Percentiles rank a stretch among this genome's conserved stretches.
These are phyloP conservation scores for Regulus satrapa DNA, from an alignment of 2,113 vertebrate genomes.

Conservation along the genomic window DNA sequence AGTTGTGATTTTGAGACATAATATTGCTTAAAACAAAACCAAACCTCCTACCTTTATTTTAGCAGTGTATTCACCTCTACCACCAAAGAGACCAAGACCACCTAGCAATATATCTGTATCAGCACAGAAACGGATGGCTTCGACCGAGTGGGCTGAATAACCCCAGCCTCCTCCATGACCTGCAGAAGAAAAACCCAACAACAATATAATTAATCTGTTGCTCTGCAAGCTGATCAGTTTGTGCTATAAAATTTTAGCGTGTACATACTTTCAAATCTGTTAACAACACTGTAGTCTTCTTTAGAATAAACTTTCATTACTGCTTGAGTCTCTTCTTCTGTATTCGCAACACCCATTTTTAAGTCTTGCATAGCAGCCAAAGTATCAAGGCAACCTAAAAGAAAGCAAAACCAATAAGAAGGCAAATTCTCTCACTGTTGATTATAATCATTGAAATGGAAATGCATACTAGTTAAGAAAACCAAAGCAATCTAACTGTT, in stretches of 20 bases:
- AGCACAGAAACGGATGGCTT: slow-evolving; percentile 96
- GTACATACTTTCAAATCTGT: slow-evolving; percentile 96
- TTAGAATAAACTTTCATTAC: slow-evolving; percentile 99
- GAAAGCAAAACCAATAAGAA: not conserved
- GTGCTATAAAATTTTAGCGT: not conserved
- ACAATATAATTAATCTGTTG: not conserved
- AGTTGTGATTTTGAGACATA: not conserved
- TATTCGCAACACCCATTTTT: slow-evolving; percentile 93
- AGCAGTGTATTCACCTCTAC: slow-evolving; percentile 96
- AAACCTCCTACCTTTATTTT: slow-evolving; percentile 90
- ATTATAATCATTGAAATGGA: not conserved
- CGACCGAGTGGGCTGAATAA: slow-evolving; percentile 97
- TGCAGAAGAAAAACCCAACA: slow-evolving; percentile 16
- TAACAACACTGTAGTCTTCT: slow-evolving; percentile 97
- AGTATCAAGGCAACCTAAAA: slow-evolving; percentile 93
- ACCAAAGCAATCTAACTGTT: not conserved
- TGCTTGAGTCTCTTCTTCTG: slow-evolving; percentile 96
- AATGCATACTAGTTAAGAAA: not conserved
- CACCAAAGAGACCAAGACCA: slow-evolving; percentile 96
- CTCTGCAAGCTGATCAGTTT: not conserved
- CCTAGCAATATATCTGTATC: slow-evolving; percentile 95
- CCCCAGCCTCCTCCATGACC: slow-evolving; percentile 99
- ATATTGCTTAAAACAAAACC: not conserved
- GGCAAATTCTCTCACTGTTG: not conserved
- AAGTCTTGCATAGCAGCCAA: slow-evolving; percentile 97